Base-by-base conservation (phyloP, 2,888 invertebrate species). In the Clivina fossor region DNA sequence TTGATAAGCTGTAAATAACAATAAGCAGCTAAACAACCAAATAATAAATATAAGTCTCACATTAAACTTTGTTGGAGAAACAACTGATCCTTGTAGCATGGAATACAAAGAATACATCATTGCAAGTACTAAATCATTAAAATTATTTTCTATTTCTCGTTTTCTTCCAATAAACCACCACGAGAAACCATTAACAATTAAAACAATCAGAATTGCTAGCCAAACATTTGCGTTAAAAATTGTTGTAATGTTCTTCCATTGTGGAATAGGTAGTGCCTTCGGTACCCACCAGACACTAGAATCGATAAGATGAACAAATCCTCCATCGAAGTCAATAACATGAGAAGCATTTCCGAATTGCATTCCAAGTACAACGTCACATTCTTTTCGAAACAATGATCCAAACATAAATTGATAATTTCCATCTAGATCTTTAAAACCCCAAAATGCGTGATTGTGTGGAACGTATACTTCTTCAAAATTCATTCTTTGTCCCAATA, bases 51-150 rank as follows among this genome's bases (percentile, higher is more conserved):
- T 32, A 16, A 43, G 16, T 35, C 58, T 33, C 0, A 58, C 16
- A 11, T 13, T 22, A 18, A 9, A 37, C 9, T 18, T 44, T 11
- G 24, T 50, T 11, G 58, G 58, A 13, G 30, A 8, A n/a, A 13
- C 18, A 35, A 53, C 35, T n/a, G 53, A 53, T 33, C 53, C 53
- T 33, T 53, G 53, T 2, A 53, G 28, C 4, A 53, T 24, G 15
- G 35, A 43, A 35, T 35, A 44, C 13, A 53, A 35, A n/a, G 53
- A 53, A 2, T 43, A 33, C 35, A 53, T 20, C 8, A 53, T 7
- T 13, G 33, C 24, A 13, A 53, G 19, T n/a, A 35, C 37, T 15
- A 43, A 8, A 9, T 53, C 43, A 15, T 53, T 53, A 16, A 30
- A 53, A 33, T 8, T 15, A 24, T 33, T 3, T 7, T 24, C 8